phyloP scores from a whole-genome alignment of 2,797 vertebrate genomes.

The Sebastes itinus region DNA sequence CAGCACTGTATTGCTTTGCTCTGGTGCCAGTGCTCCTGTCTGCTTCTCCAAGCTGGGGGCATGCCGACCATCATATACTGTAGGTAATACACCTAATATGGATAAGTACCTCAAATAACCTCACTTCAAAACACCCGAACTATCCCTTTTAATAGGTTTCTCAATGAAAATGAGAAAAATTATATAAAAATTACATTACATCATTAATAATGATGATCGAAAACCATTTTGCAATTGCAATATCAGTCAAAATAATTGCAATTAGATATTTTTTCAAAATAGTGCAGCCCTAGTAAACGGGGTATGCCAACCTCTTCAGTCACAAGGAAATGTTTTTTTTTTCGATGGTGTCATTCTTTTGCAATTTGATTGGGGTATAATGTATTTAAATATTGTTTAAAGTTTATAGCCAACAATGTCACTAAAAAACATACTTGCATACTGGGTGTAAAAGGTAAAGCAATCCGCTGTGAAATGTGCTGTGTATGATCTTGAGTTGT shows the following conservation, averaged over 20 bases:
- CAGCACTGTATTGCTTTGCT: rapidly evolving
- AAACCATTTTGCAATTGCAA: too few species aligned
- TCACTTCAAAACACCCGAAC: too few species aligned
- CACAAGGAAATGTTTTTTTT: neutral
- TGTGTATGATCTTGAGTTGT: neutral
- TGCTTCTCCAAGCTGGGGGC: too few species aligned
- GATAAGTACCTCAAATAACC: too few species aligned
- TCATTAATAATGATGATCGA: too few species aligned
- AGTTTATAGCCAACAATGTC: neutral
- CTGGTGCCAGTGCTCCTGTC: rapidly evolving
- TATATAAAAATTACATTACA: too few species aligned
- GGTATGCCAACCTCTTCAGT: neutral
- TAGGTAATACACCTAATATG: too few species aligned
- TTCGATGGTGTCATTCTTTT: neutral
- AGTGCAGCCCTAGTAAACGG: too few species aligned
- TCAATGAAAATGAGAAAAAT: too few species aligned
- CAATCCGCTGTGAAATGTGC: neutral
- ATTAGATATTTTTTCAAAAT: too few species aligned
- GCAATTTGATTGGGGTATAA: neutral
- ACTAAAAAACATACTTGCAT: neutral
- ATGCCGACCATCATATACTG: rapidly evolving
- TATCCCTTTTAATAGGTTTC: too few species aligned
- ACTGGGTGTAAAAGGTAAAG: neutral
- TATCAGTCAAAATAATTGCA: too few species aligned
- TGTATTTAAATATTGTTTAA: neutral